Conservation (phyloP, 2,113 vertebrate genomes). For the Pterocles burchelli region DNA sequence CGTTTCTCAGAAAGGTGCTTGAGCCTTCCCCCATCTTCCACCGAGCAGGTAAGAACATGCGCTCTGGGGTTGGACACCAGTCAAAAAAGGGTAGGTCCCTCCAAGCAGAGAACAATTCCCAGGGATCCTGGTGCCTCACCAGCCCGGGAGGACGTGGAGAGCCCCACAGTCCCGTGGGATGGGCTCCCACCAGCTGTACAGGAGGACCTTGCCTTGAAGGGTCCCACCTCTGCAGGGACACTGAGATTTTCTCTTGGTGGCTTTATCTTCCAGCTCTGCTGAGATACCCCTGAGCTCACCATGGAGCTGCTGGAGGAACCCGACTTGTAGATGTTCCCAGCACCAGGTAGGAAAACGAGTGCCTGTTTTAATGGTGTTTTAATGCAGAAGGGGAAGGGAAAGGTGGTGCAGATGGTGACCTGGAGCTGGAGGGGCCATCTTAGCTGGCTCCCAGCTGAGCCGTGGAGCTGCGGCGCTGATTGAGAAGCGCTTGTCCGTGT, state of each 20-base stretch:
- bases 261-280: conserved; percentile 51
- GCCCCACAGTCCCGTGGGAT: neutral
- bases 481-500: no score
- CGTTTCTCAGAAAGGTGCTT: neutral
- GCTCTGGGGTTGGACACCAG: conserved; percentile 49
- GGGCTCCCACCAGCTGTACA: neutral
- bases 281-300: neutral
- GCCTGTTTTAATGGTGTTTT: neutral
- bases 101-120: conserved; percentile 57
- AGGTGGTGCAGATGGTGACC: neutral
- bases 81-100: conserved; percentile 67
- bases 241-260: neutral
- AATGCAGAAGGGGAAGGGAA: neutral
- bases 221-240: neutral
- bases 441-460: neutral
- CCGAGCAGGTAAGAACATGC: conserved; percentile 68
- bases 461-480: accelerated
- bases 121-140: conserved; percentile 41
- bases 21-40: neutral
- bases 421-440: neutral
- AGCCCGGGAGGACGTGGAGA: conserved; percentile 51
- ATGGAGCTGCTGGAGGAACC: conserved; percentile 52
- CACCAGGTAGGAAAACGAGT: conserved; percentile 55
- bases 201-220: neutral
- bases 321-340: conserved; percentile 3